Evolutionary conservation across 2,113 vertebrate species (phyloP).

Genomic region (Toxotes chatareus): DNA sequence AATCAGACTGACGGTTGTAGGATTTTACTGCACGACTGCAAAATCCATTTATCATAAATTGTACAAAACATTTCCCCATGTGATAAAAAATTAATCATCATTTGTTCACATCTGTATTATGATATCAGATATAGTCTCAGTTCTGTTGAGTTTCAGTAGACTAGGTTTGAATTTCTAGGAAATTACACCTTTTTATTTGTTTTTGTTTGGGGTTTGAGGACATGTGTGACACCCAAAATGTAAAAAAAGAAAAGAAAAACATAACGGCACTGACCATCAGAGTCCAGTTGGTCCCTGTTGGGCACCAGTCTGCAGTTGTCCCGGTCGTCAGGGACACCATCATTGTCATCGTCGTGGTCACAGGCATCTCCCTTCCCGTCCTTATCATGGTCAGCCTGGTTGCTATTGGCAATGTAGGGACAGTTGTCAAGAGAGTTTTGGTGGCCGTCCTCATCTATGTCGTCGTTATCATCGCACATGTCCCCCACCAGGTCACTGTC

Average conservation of each 20-base stretch:
- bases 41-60: conserved; percentile 43
- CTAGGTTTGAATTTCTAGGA: too few species aligned
- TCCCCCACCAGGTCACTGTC: conserved; percentile 97
- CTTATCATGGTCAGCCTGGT: conserved; percentile 95
- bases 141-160: background rate
- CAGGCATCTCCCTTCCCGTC: conserved; percentile 95
- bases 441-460: conserved; percentile 96
- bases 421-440: conserved; percentile 99
- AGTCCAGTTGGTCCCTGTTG: conserved; percentile 91
- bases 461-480: conserved; percentile 93
- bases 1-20: conserved; percentile 1
- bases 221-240: background rate
- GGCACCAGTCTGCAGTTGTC: conserved; percentile 95
- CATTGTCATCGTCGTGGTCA: conserved; percentile 95
- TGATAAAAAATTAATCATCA: conserved; percentile 12
- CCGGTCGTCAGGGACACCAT: conserved; percentile 93
- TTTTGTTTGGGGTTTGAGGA: background rate
- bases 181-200: background rate
- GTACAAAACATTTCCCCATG: conserved; percentile 18
- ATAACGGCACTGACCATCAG: conserved; percentile 84
- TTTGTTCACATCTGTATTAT: conserved; percentile 22
- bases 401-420: conserved; percentile 93
- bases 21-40: conserved; percentile 42
- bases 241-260: background rate
- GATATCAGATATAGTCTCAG: background rate